Evolutionary conservation across 2,888 invertebrate species (phyloP).

Genomic region (Elmis aenea): DNA sequence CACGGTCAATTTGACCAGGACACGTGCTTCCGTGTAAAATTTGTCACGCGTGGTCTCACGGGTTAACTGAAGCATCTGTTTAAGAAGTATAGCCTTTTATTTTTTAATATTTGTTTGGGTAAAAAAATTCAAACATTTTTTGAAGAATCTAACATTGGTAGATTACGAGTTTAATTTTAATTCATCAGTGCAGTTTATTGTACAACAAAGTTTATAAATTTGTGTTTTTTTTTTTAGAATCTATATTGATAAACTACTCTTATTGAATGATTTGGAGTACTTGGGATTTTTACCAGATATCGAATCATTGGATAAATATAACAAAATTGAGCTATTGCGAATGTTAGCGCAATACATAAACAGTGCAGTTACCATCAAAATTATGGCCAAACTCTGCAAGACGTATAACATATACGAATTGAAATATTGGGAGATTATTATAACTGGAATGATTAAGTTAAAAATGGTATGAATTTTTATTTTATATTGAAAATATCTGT

Average conservation of each 20-base stretch:
- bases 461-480: conserved; percentile 32
- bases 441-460: conserved; percentile 24
- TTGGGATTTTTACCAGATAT: conserved; percentile 33
- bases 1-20: too few species aligned
- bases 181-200: too few species aligned
- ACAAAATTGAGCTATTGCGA: conserved; percentile 33
- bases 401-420: conserved; percentile 31
- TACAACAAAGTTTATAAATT: too few species aligned
- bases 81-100: too few species aligned
- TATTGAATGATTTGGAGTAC: conserved; percentile 33
- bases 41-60: too few species aligned
- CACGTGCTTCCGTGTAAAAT: too few species aligned
- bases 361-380: conserved; percentile 28
- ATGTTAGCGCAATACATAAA: conserved; percentile 28
- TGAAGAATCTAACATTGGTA: too few species aligned
- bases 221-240: conserved; percentile 30
- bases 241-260: conserved; percentile 32
- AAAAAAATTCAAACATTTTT: not conserved
- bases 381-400: conserved; percentile 35
- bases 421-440: conserved; percentile 25
- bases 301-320: conserved; percentile 26
- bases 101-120: not conserved
- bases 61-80: too few species aligned
- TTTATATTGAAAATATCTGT: not conserved
- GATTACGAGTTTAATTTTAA: too few species aligned